A percentile compares a stretch with the other conserved stretches of the same genome.
Evolutionary conservation across 1,140 invertebrate genomes (phyloP).

Genomic region (Holcopasites calliopsidis): DNA sequence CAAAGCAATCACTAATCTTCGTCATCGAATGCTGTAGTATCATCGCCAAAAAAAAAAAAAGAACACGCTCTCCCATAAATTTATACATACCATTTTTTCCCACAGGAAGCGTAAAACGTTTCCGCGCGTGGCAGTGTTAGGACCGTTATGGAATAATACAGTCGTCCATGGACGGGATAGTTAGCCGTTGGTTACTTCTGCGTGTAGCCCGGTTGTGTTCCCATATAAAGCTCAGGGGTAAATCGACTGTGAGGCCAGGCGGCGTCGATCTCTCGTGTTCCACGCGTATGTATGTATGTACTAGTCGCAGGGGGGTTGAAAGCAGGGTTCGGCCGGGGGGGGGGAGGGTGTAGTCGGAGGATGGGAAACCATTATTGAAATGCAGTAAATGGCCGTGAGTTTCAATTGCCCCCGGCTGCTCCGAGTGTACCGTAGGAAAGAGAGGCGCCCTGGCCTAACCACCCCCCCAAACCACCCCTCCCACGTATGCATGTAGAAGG

Average conservation of each 20-base stretch:
- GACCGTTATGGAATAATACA: slow-evolving; percentile 56
- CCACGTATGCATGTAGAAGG: too few species aligned
- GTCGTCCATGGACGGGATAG: slow-evolving; percentile 55
- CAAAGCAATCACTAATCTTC: too few species aligned
- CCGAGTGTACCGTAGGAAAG: slow-evolving; percentile 59
- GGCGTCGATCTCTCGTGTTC: slow-evolving; percentile 50
- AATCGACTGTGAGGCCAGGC: slow-evolving; percentile 60
- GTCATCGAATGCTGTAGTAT: too few species aligned
- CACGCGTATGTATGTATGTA: slow-evolving; percentile 45
- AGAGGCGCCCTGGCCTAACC: slow-evolving; percentile 29
- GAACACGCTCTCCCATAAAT: too few species aligned
- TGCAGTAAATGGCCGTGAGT: slow-evolving; percentile 67
- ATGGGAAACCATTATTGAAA: slow-evolving; percentile 66
- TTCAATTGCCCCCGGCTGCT: slow-evolving; percentile 66
- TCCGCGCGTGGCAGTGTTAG: slow-evolving; percentile 10
- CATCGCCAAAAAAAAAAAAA: too few species aligned
- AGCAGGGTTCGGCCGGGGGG: background rate
- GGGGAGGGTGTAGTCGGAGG: slow-evolving; percentile 15
- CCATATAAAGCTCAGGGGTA: slow-evolving; percentile 64
- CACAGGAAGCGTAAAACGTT: slow-evolving; percentile 50
- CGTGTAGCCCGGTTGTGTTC: slow-evolving; percentile 50
- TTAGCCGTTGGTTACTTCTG: slow-evolving; percentile 64
- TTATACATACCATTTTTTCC: too few species aligned
- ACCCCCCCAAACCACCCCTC: slow-evolving; percentile 20
- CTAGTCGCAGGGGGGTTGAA: background rate